Conservation (phyloP, 2,888 invertebrate genomes). For the Andrena bucephala region DNA sequence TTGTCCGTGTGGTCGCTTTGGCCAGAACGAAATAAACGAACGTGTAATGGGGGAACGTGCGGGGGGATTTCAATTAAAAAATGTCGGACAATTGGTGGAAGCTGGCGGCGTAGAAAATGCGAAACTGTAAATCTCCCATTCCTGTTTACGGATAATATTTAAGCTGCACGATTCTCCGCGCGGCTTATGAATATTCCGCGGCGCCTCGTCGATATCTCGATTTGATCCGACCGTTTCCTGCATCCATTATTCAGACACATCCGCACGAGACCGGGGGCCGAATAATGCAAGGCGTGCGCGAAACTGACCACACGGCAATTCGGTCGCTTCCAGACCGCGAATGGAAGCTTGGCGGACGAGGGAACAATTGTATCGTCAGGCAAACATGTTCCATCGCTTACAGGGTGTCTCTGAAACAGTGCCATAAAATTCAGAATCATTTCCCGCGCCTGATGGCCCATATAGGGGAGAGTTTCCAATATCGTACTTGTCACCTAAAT, state of each 20-base stretch:
- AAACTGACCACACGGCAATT: constrained; percentile 40
- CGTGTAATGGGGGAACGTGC: background rate
- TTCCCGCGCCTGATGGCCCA: too few relatives aligned
- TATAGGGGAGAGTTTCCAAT: too few relatives aligned
- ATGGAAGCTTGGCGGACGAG: background rate
- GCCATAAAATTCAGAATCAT: background rate
- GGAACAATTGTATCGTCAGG: background rate
- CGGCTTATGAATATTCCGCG: constrained; percentile 41
- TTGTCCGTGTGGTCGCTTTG: background rate
- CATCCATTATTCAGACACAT: constrained; percentile 55
- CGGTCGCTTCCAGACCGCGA: constrained; percentile 6
- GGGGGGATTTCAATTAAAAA: background rate
- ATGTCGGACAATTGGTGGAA: background rate
- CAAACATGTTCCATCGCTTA: background rate
- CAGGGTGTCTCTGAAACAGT: background rate
- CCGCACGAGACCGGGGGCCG: constrained; percentile 24
- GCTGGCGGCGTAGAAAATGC: background rate
- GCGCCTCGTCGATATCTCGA: constrained; percentile 23
- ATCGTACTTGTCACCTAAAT: too few relatives aligned
- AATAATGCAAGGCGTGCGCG: constrained; percentile 51
- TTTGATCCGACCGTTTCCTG: constrained; percentile 42
- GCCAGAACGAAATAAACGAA: background rate
- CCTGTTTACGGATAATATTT: background rate
- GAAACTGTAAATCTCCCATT: background rate
- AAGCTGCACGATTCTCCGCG: background rate